Percentiles rank a stretch among this genome's conserved stretches.
These are phyloP conservation scores for Dufourea novaeangliae DNA, from an alignment of 1,140 invertebrate genomes.

Conservation along the genomic window DNA sequence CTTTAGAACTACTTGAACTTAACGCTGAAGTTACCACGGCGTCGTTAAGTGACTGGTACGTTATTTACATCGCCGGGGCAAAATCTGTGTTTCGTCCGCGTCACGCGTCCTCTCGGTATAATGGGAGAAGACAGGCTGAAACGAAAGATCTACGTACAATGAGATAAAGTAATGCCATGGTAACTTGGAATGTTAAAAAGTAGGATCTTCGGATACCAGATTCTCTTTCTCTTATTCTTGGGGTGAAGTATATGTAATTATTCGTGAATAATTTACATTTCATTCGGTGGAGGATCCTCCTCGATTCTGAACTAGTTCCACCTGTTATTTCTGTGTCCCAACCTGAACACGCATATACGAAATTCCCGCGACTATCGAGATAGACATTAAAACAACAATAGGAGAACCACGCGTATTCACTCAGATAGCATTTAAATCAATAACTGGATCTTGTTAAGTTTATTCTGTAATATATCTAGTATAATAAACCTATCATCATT, in stretches of 20 bases:
- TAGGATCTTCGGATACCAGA: no score
- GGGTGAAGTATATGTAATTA: no score
- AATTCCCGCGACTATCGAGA: neutral
- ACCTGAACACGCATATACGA: neutral
- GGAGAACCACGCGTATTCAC: neutral
- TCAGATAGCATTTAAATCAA: neutral
- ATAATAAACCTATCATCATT: no score
- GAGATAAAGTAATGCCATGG: no score
- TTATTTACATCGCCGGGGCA: slow-evolving; percentile 34
- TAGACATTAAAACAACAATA: neutral
- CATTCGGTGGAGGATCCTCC: no score
- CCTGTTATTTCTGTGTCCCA: neutral
- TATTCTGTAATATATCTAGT: no score
- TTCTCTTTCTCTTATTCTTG: no score
- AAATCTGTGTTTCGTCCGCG: neutral
- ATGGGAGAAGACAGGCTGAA: neutral
- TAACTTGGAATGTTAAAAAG: no score
- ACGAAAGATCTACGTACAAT: no score
- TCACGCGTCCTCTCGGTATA: neutral
- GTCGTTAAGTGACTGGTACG: slow-evolving; percentile 55
- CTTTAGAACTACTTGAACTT: slow-evolving; percentile 56
- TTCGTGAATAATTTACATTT: no score
- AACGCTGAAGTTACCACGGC: slow-evolving; percentile 50
- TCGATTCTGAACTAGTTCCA: no score
- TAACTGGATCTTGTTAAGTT: no score